Base-by-base conservation (phyloP, 2,797 vertebrate genomes). In the Chiloscyllium punctatum region DNA sequence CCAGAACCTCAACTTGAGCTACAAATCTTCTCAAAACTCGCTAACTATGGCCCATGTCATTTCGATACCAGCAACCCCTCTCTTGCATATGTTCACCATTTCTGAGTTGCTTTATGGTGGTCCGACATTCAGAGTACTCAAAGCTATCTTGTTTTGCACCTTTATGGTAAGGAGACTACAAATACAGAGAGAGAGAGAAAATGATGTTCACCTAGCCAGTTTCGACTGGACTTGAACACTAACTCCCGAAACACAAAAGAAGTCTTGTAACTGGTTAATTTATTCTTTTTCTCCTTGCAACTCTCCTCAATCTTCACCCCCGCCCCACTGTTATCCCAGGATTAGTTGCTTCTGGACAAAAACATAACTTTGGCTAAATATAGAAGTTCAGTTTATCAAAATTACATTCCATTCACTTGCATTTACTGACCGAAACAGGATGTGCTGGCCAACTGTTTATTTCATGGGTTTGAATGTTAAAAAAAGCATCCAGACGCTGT, bases 361-460 rank as follows among this genome's bases (percentile, higher is more conserved):
- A 62, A 92, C 90, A 92, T 68, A 92, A 92, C 62, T 68, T 42
- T 37, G 66, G 9, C 90, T 92, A 92, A 92, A 92, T 69, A 92
- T 92, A 92, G 90, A 66, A 92, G 42, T 62, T 69, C n/a, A 92
- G 66, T 92, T 92, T 37, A 92, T 92, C 90, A 92, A 69, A 92
- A 92, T 92, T 62, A 69, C 90, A 92, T 92, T 92, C 90, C 62
- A 37, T 66, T 92, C n/a, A 42, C 66, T 92, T 69, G 62, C 37
- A 66, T 3, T 77, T 25, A 37, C 62, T 42, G 90, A 69, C 90
- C 37, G 21, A 69, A 68, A 27, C 90, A 92, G 90, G 90, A 92
- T 92, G 90, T 92, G n/a, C 18, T 92, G 15, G n/a, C 90, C 90
- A 92, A 92, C 62, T 92, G 90, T 69, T 92, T 92, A 92, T 92